Percentiles rank a stretch among this genome's conserved stretches.
Evolutionary conservation across 2,113 vertebrate genomes (phyloP).

Genomic region (Rhipidura dahli): DNA sequence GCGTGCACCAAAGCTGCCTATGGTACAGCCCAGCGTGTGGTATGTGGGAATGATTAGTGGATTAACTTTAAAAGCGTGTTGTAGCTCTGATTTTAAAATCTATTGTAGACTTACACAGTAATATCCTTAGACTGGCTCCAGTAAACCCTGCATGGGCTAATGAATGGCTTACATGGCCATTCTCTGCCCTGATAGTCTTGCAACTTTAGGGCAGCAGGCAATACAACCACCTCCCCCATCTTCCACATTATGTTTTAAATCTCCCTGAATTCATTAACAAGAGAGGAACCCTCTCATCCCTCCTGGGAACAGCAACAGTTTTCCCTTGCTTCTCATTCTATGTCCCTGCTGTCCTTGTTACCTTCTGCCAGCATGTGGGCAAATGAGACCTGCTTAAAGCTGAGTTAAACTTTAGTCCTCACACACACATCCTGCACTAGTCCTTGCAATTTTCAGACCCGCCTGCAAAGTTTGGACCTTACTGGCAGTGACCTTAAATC

Average conservation of each 20-base stretch:
- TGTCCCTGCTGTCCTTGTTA: neutral
- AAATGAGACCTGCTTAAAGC: neutral
- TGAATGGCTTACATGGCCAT: too few species aligned
- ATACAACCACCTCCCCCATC: neutral
- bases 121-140: neutral
- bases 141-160: neutral
- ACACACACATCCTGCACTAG: neutral
- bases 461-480: neutral
- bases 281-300: neutral
- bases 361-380: rapidly evolving
- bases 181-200: neutral
- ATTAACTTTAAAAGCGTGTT: neutral
- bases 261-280: neutral
- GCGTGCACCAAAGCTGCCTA: neutral
- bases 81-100: neutral
- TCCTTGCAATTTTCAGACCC: neutral
- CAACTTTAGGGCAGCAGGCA: neutral
- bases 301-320: neutral
- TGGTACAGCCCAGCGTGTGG: neutral
- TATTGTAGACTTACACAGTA: neutral
- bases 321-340: neutral
- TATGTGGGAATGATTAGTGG: neutral
- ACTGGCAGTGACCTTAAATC: neutral
- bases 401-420: neutral
- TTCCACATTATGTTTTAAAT: neutral